Conservation (phyloP, 2,888 invertebrate genomes). For the Norana najaformis region DNA sequence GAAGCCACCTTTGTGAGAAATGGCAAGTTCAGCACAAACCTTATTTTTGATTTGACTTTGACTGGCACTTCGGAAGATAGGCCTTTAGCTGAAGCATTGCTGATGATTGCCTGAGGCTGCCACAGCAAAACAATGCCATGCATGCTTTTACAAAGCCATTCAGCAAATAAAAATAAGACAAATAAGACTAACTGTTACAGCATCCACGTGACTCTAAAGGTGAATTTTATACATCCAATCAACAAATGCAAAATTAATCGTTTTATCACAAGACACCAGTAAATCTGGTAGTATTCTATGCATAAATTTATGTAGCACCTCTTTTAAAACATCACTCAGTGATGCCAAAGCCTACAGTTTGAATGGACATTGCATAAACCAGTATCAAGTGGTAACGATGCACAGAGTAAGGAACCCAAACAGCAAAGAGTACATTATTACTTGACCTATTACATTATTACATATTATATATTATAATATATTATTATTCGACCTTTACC, state of each 20-base stretch:
- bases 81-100: background rate
- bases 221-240: background rate
- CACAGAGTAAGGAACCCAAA: background rate
- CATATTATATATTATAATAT: too few relatives aligned
- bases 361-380: background rate
- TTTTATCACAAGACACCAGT: background rate
- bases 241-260: background rate
- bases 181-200: background rate
- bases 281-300: background rate
- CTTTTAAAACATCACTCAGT: background rate
- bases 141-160: background rate
- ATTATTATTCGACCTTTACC: too few relatives aligned
- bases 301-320: background rate
- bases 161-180: background rate
- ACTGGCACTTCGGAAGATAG: background rate
- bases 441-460: too few relatives aligned
- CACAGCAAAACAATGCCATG: background rate
- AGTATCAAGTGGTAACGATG: background rate
- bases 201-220: background rate
- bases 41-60: slow-evolving; percentile 20
- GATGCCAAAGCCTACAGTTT: background rate
- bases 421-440: too few relatives aligned
- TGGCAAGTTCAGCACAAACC: background rate
- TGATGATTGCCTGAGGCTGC: background rate
- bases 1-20: background rate